Evolutionary conservation across 2,797 vertebrate genomes (phyloP).

Genomic region (Sebastes alutus): DNA sequence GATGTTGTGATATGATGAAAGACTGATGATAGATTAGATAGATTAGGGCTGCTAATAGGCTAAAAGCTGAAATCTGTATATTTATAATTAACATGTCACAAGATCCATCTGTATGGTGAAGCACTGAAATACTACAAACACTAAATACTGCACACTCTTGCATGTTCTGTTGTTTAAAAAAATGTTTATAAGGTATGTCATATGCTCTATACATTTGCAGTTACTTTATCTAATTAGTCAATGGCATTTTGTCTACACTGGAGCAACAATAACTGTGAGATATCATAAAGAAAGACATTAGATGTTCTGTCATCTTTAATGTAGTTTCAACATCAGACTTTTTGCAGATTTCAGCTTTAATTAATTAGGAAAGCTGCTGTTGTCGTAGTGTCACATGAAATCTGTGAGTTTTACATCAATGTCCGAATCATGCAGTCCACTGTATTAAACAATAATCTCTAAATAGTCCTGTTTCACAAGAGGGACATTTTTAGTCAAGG

Average conservation of each 20-base stretch:
- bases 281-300: neutral
- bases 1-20: neutral
- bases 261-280: neutral
- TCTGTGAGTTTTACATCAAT: neutral
- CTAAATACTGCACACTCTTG: neutral
- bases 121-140: neutral
- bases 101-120: neutral
- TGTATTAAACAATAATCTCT: neutral
- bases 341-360: neutral
- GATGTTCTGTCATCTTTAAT: neutral
- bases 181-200: neutral
- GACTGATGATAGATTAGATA: neutral
- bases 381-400: neutral
- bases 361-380: neutral
- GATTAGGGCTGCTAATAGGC: neutral
- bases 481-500: conserved; percentile 23
- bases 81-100: neutral
- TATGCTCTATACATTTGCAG: neutral
- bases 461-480: conserved; percentile 19
- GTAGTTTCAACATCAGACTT: neutral
- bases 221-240: neutral
- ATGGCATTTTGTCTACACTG: neutral
- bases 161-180: neutral
- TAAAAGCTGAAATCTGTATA: neutral
- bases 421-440: neutral